Conservation (phyloP, 2,797 vertebrate genomes). For the Neopelma chrysocephalum region DNA sequence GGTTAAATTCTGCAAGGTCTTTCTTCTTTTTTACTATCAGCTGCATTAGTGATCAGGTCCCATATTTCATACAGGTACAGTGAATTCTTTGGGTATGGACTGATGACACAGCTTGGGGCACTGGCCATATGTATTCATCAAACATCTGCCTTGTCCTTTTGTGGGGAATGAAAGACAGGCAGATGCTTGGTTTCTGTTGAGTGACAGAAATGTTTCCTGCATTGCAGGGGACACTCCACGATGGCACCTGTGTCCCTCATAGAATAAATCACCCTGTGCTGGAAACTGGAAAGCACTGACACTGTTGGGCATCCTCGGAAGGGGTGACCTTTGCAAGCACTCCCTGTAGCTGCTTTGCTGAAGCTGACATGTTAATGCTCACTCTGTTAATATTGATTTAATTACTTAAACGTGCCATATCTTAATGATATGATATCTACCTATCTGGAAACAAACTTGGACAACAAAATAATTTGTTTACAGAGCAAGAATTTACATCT, state of each 20-base stretch:
- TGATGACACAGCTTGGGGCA: neutral
- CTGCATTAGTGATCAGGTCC: neutral
- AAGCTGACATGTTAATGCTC: neutral
- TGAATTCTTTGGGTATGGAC: accelerated
- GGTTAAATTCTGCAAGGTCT: neutral
- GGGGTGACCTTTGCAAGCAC: neutral
- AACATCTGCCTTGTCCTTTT: neutral
- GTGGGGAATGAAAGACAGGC: neutral
- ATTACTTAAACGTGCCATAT: neutral
- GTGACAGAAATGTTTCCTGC: neutral
- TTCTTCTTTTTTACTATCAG: too few species aligned
- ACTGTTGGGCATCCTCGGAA: neutral
- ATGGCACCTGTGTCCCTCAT: neutral
- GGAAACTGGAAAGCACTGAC: neutral
- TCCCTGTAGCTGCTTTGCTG: neutral
- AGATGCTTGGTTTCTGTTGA: neutral
- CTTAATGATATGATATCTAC: neutral
- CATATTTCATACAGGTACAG: accelerated
- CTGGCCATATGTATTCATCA: accelerated
- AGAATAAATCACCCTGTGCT: neutral
- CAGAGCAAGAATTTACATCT: neutral
- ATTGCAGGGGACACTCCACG: neutral
- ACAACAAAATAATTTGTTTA: neutral
- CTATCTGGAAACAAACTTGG: neutral
- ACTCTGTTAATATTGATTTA: constrained; percentile 8